Conservation (phyloP, 2,113 vertebrate species). For the Lagenorhynchus albirostris region DNA sequence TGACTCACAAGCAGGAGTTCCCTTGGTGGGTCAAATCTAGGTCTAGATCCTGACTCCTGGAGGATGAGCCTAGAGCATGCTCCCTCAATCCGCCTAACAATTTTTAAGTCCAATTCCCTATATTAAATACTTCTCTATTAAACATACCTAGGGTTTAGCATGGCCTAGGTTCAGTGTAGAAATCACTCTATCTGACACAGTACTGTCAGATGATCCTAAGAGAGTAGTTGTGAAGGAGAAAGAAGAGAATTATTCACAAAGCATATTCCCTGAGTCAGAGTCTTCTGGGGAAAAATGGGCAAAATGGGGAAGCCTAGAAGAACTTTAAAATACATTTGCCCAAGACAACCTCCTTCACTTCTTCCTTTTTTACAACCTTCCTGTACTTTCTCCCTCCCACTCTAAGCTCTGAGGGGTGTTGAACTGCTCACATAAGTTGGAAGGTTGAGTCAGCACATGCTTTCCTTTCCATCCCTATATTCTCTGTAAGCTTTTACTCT, state of each 20-base stretch:
- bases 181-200: neutral
- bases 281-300: neutral
- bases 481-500: neutral
- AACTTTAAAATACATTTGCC: neutral
- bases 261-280: neutral
- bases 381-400: neutral
- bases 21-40: neutral
- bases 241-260: neutral
- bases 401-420: neutral
- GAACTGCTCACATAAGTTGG: neutral
- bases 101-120: neutral
- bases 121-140: conserved; percentile 27
- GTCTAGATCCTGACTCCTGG: neutral
- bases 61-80: neutral
- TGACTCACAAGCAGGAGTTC: neutral
- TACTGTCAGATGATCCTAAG: neutral
- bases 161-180: neutral
- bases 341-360: neutral
- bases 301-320: neutral
- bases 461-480: neutral
- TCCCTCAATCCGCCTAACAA: neutral
- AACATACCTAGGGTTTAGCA: neutral
- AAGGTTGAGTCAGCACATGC: neutral
- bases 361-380: neutral
- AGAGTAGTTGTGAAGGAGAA: neutral